A percentile compares a stretch with the other conserved stretches of the same genome.
Evolutionary conservation across 23 tunicate species (phyloP).

Genomic region (Ciona savignyi): DNA sequence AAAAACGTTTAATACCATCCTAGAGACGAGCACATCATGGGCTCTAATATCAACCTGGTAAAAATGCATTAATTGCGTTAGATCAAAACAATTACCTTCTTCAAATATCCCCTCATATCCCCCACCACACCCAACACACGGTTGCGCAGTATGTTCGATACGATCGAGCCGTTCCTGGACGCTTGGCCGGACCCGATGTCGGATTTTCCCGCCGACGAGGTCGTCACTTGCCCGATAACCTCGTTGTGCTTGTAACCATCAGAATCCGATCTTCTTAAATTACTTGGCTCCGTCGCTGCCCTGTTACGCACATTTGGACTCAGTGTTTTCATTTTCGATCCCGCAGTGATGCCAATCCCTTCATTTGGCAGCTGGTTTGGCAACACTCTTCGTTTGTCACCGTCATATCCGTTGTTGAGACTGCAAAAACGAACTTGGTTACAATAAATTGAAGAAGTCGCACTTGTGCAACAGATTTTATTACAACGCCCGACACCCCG

Average conservation of each 20-base stretch:
- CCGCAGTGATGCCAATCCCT: neutral
- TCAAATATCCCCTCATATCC: slow-evolving; percentile 3
- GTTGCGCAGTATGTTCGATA: slow-evolving; percentile 10
- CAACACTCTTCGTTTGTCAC: neutral
- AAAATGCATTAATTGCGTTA: too few species aligned
- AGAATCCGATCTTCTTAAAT: neutral
- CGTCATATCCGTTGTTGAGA: too few species aligned
- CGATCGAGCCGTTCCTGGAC: slow-evolving; percentile 4
- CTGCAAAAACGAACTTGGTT: too few species aligned
- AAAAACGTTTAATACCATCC: too few species aligned
- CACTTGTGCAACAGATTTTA: too few species aligned
- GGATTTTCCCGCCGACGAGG: slow-evolving; percentile 1
- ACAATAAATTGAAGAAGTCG: too few species aligned
- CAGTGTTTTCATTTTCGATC: neutral
- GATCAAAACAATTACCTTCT: too few species aligned
- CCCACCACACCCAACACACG: slow-evolving; percentile 1
- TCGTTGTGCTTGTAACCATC: neutral
- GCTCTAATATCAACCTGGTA: too few species aligned
- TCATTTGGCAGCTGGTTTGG: neutral
- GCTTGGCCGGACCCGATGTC: neutral
- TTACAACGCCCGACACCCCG: too few species aligned
- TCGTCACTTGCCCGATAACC: neutral
- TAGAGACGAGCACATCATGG: too few species aligned
- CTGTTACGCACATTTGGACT: neutral
- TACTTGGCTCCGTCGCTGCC: slow-evolving; percentile 1